Base-by-base conservation (phyloP, 2,888 invertebrate species). In the Aromia moschata region DNA sequence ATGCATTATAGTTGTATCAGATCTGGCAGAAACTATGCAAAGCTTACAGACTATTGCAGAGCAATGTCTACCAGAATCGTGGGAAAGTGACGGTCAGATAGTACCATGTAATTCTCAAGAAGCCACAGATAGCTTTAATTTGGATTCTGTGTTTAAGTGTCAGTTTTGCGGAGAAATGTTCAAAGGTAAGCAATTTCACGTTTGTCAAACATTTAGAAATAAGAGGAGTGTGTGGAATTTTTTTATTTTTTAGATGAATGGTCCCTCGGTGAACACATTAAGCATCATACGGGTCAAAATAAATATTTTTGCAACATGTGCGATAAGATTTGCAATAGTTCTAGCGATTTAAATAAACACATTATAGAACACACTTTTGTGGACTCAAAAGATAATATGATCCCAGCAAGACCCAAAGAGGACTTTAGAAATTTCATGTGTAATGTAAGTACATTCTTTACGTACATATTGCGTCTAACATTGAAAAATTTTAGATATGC, bases 11-110 rank as follows among this genome's bases (percentile, higher is more conserved):
- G 71, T 72, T 54, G 74, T 74, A 10, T 70, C 74, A 57, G 79
- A 79, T 71, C 73, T 80, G 55, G 80, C 78, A 18, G 80, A 80
- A 68, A 80, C 80, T 2, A 80, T 80, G 79, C 77, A 80, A 62
- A 80, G 79, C 69, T 64, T 80, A 52, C 78, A 79, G 67, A 79
- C 79, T 2, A 79, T 80, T 57, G 79, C 80, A 2, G 81, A 81
- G 64, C 80, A 80, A 59, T 81, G 78, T 69, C 69, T 81, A 56
- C 79, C 80, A 1, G 79, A 78, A 49, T 74, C 79, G 2, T 81
- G 81, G 80, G 78, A 80, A 55, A 74, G 69, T 56, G 78, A 78
- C 61, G 71, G 74, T 25, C 74, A 76, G 60, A 70, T 78, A 43
- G 70, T 75, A 41, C 75, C 74, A 2, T 73, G 72, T 60, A 68